Conservation (phyloP, 2,888 invertebrate genomes). For the Thymelicus acteon region DNA sequence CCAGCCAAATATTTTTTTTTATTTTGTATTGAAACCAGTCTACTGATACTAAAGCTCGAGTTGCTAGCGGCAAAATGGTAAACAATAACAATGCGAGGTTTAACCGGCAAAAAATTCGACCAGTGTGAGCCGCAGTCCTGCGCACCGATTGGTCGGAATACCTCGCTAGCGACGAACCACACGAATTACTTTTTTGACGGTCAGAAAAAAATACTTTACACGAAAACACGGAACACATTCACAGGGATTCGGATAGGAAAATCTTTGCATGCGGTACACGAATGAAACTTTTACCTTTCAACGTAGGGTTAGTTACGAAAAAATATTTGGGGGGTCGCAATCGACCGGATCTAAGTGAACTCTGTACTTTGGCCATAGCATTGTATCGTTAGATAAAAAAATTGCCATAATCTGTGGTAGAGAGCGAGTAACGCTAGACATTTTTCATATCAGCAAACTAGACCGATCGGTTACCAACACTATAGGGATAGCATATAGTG, state of each 20-base stretch:
- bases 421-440: constrained; percentile 44
- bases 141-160: constrained; percentile 48
- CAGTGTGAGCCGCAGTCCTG: constrained; percentile 50
- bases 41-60: constrained; percentile 53
- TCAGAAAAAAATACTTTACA: constrained; percentile 53
- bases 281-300: constrained; percentile 53
- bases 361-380: constrained; percentile 45
- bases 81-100: constrained; percentile 67
- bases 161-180: constrained; percentile 46
- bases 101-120: constrained; percentile 50
- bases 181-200: constrained; percentile 51
- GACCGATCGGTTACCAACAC: constrained; percentile 33
- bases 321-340: constrained; percentile 73
- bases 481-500: constrained; percentile 32
- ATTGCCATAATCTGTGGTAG: constrained; percentile 42
- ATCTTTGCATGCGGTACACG: constrained; percentile 72
- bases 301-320: constrained; percentile 61
- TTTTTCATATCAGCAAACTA: constrained; percentile 53
- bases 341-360: constrained; percentile 55
- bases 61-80: constrained; percentile 71
- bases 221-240: constrained; percentile 71
- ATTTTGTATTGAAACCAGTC: constrained; percentile 44
- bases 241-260: constrained; percentile 65
- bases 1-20: constrained; percentile 75
- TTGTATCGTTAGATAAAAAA: constrained; percentile 41